Percentiles rank a stretch among this genome's conserved stretches.
Conservation (phyloP, 1,140 invertebrate genomes). For the Stegodyphus dumicola region DNA sequence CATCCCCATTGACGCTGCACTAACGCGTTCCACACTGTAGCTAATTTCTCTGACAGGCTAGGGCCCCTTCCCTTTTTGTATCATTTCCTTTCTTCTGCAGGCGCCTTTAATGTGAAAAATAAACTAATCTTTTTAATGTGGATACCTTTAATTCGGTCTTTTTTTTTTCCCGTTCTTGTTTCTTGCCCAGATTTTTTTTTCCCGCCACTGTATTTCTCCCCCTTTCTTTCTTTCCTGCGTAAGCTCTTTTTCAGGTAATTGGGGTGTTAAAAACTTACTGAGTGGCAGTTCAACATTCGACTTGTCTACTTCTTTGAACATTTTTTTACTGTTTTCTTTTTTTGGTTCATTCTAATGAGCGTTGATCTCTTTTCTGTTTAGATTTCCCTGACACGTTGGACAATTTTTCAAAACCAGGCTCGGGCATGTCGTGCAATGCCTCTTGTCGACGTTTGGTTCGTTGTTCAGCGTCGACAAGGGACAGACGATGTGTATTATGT, state of each 20-base stretch:
- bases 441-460: constrained; percentile 8
- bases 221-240: constrained; percentile 12
- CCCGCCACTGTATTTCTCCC: background rate
- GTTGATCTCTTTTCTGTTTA: constrained; percentile 50
- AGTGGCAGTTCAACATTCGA: constrained; percentile 38
- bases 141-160: constrained; percentile 58
- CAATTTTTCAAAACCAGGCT: constrained; percentile 42
- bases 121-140: constrained; percentile 61
- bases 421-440: background rate
- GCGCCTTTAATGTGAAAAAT: constrained; percentile 57
- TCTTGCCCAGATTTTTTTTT: constrained; percentile 12
- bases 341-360: constrained; percentile 5
- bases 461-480: constrained; percentile 31
- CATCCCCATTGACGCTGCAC: constrained; percentile 37
- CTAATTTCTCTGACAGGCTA: constrained; percentile 56
- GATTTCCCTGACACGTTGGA: constrained; percentile 49
- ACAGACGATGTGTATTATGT: background rate
- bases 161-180: constrained; percentile 10
- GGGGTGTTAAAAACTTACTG: constrained; percentile 52
- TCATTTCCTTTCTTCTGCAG: constrained; percentile 28
- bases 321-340: background rate
- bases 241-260: constrained; percentile 54
- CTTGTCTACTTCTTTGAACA: constrained; percentile 29
- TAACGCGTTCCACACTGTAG: constrained; percentile 19
- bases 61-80: constrained; percentile 50